phyloP scores from a whole-genome alignment of 1,140 invertebrate genomes.

The Coenobita brevimanus region DNA sequence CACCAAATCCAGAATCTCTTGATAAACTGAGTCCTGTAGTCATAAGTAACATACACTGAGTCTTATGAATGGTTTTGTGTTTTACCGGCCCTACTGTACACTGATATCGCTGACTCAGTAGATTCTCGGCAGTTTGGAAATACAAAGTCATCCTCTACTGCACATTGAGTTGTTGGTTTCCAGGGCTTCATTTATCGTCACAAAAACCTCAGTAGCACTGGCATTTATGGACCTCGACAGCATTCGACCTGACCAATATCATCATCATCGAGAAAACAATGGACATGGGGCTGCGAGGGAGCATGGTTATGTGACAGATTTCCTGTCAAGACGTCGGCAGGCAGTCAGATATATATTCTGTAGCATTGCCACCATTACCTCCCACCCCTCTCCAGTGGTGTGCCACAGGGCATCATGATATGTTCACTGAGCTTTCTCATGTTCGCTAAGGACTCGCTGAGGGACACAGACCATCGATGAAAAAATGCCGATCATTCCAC shows the following conservation, averaged over 20 bases:
- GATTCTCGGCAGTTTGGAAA: conserved; percentile 2
- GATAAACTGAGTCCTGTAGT: no score
- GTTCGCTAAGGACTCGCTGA: not conserved
- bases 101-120: not conserved
- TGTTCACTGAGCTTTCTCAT: not conserved
- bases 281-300: not conserved
- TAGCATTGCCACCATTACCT: no score
- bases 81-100: not conserved
- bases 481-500: conserved; percentile 8
- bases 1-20: no score
- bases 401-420: conserved; percentile 1
- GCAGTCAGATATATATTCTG: not conserved
- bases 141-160: not conserved
- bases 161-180: conserved; percentile 22
- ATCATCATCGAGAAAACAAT: not conserved
- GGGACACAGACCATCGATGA: conserved; percentile 10
- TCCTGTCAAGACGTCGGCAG: conserved; percentile 12
- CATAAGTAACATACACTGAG: not conserved
- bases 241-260: not conserved
- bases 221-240: not conserved
- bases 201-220: not conserved
- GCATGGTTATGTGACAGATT: not conserved
- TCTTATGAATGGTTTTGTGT: not conserved
- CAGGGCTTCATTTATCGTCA: not conserved
- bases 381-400: not conserved